phyloP scores from a whole-genome alignment of 2,888 invertebrate genomes.

The Diadegma fenestrale region DNA sequence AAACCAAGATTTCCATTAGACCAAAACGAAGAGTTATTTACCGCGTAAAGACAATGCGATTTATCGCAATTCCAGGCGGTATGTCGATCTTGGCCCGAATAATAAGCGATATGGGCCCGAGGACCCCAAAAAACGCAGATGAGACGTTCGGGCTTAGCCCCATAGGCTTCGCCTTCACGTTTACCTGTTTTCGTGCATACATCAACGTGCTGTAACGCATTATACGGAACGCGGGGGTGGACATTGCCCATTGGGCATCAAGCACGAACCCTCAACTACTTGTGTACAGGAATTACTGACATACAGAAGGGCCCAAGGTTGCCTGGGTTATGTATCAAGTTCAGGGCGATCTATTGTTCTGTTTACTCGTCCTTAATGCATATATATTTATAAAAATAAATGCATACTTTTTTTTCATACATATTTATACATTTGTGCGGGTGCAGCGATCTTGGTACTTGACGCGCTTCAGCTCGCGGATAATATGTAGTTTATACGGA shows the following conservation, averaged over 20 bases:
- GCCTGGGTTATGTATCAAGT: conserved; percentile 3
- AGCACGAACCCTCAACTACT: conserved; percentile 39
- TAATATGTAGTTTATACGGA: conserved; percentile 62
- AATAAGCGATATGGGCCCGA: conserved; percentile 82
- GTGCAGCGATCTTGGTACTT: conserved; percentile 65
- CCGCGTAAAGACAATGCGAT: conserved; percentile 40
- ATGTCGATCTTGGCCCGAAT: conserved; percentile 82
- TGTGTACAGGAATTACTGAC: background rate
- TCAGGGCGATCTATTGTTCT: conserved; percentile 1
- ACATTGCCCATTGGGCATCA: conserved; percentile 79
- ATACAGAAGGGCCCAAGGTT: conserved; percentile 11
- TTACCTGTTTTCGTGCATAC: background rate
- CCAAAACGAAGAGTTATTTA: background rate
- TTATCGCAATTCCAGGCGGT: conserved; percentile 74
- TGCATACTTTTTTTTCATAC: conserved; percentile 55
- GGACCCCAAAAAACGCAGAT: conserved; percentile 45
- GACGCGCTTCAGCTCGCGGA: conserved; percentile 63
- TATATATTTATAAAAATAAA: conserved; percentile 8
- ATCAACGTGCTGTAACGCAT: conserved; percentile 6
- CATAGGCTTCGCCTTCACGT: background rate
- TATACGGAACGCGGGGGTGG: conserved; percentile 77
- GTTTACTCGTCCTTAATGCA: background rate
- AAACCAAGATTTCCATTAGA: background rate
- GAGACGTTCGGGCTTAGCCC: conserved; percentile 69
- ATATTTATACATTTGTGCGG: conserved; percentile 70